Base-by-base conservation (phyloP, 2,888 invertebrate genomes). In the Cheilosia urbana region DNA sequence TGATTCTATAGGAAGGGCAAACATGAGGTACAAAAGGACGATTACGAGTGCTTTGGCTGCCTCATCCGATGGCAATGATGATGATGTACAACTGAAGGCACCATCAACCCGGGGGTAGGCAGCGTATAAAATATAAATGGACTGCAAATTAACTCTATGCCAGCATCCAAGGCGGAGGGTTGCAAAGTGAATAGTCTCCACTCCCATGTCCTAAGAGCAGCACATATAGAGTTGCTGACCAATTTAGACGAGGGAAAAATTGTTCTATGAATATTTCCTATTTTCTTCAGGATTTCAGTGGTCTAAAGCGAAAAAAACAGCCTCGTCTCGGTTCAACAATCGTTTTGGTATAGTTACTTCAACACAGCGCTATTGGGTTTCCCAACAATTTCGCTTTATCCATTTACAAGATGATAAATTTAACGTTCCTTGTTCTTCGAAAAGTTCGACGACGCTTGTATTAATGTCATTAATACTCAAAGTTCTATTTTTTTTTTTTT, bases 1-100 rank as follows among this genome's bases (percentile, higher is more conserved):
- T 84, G 79, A 80, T 84, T 84, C 71, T 55, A 66, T 65, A 65
- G 73, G 65, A 69, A 65, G 34, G 75, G 75, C 75, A 83, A 79
- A 78, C 73, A 78, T 47, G 69, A 47, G 63, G 63, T 62, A 73
- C 57, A 79, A 84, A 79, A 69, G 83, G 73, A 79, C 75, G 75
- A 79, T 66, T 69, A 65, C 79, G 53, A 75, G 65, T 71, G 75
- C 53, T 42, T 24, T 69, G 63, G 57, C 57, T 65, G 21, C 49
- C 13, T 27, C 21, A 13, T 45, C 42, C 57, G 34, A 9, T 40
- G 53, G 7, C 51, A n/a, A 65, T 60, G 73, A 83, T 65, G 77
- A 72, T 69, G 65, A 68, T 40, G 73, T 69, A 84, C 78, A 77
- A 75, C 65, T 71, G 53, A 60, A 68, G 55, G 65, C 21, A 68